These are phyloP conservation scores for Neotoma lepida DNA, from an alignment of 2,113 vertebrate species.

Conservation along the genomic window DNA sequence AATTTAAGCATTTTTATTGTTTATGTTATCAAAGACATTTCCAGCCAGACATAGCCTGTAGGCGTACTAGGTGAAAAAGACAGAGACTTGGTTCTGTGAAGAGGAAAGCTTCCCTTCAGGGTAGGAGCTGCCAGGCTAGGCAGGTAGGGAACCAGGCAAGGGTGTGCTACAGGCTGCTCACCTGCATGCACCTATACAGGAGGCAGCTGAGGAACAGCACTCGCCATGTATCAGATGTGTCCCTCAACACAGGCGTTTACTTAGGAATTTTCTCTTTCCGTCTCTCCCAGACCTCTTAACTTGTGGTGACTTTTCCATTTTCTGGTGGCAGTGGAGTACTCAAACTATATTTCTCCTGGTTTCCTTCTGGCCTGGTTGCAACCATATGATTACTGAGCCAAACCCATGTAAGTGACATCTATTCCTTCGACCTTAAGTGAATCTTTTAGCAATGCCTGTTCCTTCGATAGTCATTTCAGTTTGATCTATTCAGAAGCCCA, in stretches of 20 bases:
- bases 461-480: not conserved
- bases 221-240: too few species aligned
- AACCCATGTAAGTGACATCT: not conserved
- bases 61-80: slow-evolving; percentile 6
- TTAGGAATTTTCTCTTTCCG: not conserved
- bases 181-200: fast-evolving
- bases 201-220: not conserved
- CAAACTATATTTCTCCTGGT: not conserved
- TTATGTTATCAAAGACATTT: slow-evolving; percentile 43
- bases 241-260: not conserved
- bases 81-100: not conserved
- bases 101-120: not conserved
- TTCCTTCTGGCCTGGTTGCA: slow-evolving; percentile 52
- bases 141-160: fast-evolving
- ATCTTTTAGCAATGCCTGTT: not conserved
- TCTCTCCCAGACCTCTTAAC: not conserved
- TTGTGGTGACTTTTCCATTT: not conserved
- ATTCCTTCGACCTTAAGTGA: not conserved
- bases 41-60: not conserved
- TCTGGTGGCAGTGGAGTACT: not conserved
- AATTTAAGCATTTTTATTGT: slow-evolving; percentile 60
- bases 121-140: not conserved
- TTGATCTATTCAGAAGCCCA: not conserved
- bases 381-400: slow-evolving; percentile 22
- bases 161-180: too few species aligned